Evolutionary conservation across 2,113 vertebrate genomes (phyloP).

Genomic region (Symphodus melops): DNA sequence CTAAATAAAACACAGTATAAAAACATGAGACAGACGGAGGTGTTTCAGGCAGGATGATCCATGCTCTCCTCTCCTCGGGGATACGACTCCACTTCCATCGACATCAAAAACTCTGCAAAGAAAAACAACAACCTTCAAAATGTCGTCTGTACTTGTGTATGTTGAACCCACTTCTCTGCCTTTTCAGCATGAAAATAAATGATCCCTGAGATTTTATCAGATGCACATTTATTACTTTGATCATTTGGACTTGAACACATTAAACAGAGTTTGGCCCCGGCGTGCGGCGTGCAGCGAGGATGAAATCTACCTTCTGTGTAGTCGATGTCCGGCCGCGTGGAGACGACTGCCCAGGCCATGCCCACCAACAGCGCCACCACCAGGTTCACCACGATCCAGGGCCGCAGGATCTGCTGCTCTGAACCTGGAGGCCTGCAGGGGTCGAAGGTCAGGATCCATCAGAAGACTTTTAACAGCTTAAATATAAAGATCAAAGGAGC

Average conservation of each 20-base stretch:
- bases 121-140: not conserved
- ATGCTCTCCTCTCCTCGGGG: conserved; percentile 64
- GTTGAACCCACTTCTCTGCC: no score
- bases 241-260: no score
- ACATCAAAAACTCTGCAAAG: conserved; percentile 71
- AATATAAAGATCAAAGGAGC: not conserved
- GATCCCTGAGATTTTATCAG: no score
- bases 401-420: conserved; percentile 87
- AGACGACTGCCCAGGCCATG: conserved; percentile 91
- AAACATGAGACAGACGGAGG: conserved; percentile 1
- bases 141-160: no score
- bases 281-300: no score
- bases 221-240: no score
- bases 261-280: no score
- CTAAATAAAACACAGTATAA: conserved; percentile 23
- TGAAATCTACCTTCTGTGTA: conserved; percentile 89
- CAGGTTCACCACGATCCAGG: conserved; percentile 94
- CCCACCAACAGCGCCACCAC: conserved; percentile 91
- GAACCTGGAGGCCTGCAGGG: conserved; percentile 84
- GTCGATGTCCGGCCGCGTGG: conserved; percentile 89
- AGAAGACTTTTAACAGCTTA: not conserved
- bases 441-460: not conserved
- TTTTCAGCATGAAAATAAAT: no score
- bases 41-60: conserved; percentile 57
- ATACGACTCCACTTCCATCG: conserved; percentile 74